Evolutionary conservation across 2,888 invertebrate species (phyloP).

Genomic region (Papilio demoleus): DNA sequence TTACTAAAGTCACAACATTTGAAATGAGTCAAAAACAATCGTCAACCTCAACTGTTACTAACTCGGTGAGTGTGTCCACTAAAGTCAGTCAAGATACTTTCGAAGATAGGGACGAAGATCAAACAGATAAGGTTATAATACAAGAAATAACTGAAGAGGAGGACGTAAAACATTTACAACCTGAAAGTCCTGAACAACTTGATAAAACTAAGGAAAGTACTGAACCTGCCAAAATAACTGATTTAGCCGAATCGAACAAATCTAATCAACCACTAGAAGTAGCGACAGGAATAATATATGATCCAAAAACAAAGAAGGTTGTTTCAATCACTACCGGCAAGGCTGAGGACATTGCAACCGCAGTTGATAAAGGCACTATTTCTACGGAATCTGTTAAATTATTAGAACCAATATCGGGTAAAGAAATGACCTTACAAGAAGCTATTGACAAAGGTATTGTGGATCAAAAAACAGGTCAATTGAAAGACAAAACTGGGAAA

Average conservation of each 20-base stretch:
- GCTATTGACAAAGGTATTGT: constrained; percentile 91
- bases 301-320: constrained; percentile 88
- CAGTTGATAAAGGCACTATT: constrained; percentile 89
- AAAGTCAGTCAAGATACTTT: constrained; percentile 44
- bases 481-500: constrained; percentile 86
- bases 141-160: constrained; percentile 6
- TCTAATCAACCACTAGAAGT: constrained; percentile 85
- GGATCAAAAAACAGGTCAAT: constrained; percentile 87
- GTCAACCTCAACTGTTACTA: constrained; percentile 59
- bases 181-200: constrained; percentile 25
- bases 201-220: constrained; percentile 35
- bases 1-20: constrained; percentile 66
- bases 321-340: constrained; percentile 86
- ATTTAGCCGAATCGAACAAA: constrained; percentile 35
- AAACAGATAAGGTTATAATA: constrained; percentile 51
- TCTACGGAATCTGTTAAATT: constrained; percentile 87
- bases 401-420: constrained; percentile 87
- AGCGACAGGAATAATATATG: constrained; percentile 87
- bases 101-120: constrained; percentile 51
- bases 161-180: constrained; percentile 6
- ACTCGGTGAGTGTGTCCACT: constrained; percentile 54
- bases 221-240: constrained; percentile 12
- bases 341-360: constrained; percentile 86
- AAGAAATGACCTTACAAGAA: constrained; percentile 87
- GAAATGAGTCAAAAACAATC: constrained; percentile 67